phyloP scores from a whole-genome alignment of 2,113 vertebrate genomes.

The Xiphophorus maculatus region DNA sequence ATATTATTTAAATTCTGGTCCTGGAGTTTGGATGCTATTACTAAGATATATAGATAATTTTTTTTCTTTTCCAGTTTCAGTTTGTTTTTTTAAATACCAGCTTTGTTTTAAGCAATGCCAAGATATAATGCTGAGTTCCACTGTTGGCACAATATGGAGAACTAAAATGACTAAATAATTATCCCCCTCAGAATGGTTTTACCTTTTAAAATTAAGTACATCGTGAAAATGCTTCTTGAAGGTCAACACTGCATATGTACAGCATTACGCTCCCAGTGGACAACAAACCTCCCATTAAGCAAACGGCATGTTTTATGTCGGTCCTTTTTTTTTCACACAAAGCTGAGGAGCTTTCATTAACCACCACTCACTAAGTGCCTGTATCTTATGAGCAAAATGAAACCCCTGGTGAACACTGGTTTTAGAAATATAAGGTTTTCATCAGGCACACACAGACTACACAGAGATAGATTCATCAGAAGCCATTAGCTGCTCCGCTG shows the following conservation, averaged over 20 bases:
- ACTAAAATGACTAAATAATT: constrained; percentile 65
- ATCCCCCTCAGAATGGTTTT: constrained; percentile 61
- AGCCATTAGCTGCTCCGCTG: constrained; percentile 71
- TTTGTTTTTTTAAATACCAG: constrained; percentile 11
- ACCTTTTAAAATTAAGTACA: constrained; percentile 68
- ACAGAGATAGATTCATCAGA: constrained; percentile 71
- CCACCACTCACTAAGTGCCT: constrained; percentile 62
- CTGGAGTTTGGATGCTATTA: not conserved
- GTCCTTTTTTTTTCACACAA: constrained; percentile 45
- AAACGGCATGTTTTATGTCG: constrained; percentile 57
- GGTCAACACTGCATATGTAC: constrained; percentile 59
- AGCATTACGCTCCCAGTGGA: constrained; percentile 59
- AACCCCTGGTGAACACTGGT: constrained; percentile 63
- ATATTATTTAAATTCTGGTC: constrained; percentile 18
- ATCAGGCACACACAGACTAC: constrained; percentile 60
- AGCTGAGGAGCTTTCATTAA: constrained; percentile 70
- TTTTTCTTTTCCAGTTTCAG: not conserved
- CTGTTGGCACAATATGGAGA: constrained; percentile 44
- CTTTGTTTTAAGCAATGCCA: constrained; percentile 38
- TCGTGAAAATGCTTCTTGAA: constrained; percentile 69
- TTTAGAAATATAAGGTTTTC: constrained; percentile 71
- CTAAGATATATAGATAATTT: constrained; percentile 22
- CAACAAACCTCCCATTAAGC: constrained; percentile 63
- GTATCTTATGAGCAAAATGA: constrained; percentile 53
- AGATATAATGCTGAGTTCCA: constrained; percentile 30